A percentile compares a stretch with the other conserved stretches of the same genome.
These are phyloP conservation scores for Clanis bilineata DNA, from an alignment of 2,888 invertebrate genomes.

Conservation along the genomic window DNA sequence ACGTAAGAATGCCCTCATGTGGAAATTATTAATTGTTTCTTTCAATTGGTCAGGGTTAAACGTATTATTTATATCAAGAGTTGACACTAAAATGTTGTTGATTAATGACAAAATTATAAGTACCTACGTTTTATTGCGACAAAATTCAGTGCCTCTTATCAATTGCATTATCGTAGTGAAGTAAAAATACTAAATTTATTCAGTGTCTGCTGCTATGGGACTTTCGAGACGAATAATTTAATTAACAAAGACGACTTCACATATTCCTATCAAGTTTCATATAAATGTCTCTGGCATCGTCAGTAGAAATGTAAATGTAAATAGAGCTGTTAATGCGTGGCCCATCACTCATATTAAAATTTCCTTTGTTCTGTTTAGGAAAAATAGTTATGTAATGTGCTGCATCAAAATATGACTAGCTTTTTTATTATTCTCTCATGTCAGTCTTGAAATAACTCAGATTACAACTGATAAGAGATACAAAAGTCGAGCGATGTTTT, in stretches of 20 bases:
- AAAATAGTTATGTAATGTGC: background rate
- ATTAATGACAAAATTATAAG: background rate
- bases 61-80: background rate
- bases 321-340: background rate
- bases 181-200: too few species aligned
- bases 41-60: constrained; percentile 6
- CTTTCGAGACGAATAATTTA: too few species aligned
- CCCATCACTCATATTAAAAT: background rate
- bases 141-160: too few species aligned
- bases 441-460: background rate
- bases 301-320: too few species aligned
- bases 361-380: background rate
- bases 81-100: background rate
- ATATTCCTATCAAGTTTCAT: too few species aligned
- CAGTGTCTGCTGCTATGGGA: too few species aligned
- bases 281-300: too few species aligned
- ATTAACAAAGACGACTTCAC: too few species aligned
- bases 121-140: too few species aligned
- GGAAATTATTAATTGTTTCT: background rate
- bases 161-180: too few species aligned
- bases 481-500: background rate
- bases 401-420: background rate
- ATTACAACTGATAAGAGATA: background rate
- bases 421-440: background rate
- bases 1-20: background rate